Percentiles rank a stretch among this genome's conserved stretches.
These are phyloP conservation scores for Marmota monax DNA, from an alignment of 2,113 vertebrate species.

Conservation along the genomic window DNA sequence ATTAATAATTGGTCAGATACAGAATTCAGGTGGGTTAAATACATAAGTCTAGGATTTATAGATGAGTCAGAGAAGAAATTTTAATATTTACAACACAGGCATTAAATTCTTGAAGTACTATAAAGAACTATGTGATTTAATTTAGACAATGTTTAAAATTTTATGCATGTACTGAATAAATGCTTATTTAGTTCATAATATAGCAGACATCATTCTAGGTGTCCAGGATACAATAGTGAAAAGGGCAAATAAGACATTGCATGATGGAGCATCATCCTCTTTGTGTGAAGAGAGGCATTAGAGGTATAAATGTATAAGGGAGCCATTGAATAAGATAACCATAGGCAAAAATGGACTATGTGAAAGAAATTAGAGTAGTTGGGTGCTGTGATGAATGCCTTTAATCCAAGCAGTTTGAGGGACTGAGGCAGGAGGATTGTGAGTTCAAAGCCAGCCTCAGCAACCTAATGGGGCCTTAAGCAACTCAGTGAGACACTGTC, in stretches of 20 bases:
- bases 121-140: not conserved
- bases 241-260: rapidly evolving
- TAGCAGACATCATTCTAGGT: not conserved
- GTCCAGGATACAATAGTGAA: not conserved
- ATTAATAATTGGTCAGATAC: not conserved
- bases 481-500: too few relatives aligned
- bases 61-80: not conserved
- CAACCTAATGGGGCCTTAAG: too few relatives aligned
- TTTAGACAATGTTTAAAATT: not conserved
- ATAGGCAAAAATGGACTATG: not conserved
- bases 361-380: not conserved
- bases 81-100: not conserved
- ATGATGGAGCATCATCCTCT: too few relatives aligned
- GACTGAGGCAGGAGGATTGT: too few relatives aligned
- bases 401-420: too few relatives aligned
- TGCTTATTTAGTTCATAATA: not conserved
- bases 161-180: not conserved
- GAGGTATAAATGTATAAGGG: not conserved
- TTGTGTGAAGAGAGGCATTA: not conserved
- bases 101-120: not conserved
- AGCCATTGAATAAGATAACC: not conserved
- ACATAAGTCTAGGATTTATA: not conserved
- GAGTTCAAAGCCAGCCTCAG: too few relatives aligned
- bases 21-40: not conserved
- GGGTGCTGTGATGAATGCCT: too few relatives aligned